Percentiles rank a stretch among this genome's conserved stretches.
phyloP scores from a whole-genome alignment of 2,797 vertebrate species.

The Coranthus polyacanthus region DNA sequence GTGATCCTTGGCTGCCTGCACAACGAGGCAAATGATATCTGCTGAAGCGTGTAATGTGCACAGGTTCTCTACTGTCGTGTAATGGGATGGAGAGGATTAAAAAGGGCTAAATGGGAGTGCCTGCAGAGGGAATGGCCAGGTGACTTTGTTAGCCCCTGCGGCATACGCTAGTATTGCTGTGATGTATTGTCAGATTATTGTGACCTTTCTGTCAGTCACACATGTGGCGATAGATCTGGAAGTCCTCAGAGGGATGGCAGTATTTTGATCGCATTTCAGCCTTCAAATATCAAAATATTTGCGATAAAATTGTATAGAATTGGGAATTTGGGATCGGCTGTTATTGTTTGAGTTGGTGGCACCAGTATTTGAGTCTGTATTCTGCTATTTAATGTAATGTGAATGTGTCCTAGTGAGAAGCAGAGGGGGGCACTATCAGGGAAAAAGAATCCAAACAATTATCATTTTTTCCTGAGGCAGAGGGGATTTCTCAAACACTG shows the following conservation, averaged over 20 bases:
- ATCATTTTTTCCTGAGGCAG: constrained; percentile 58
- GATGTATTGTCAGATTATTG: constrained; percentile 61
- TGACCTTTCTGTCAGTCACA: constrained; percentile 70
- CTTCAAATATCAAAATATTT: constrained; percentile 23
- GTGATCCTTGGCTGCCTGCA: constrained; percentile 69
- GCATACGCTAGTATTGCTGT: constrained; percentile 38
- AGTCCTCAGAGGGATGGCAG: constrained; percentile 11
- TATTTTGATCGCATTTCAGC: constrained; percentile 14
- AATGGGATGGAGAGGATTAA: constrained; percentile 73
- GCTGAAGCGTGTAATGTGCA: constrained; percentile 64
- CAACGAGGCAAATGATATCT: constrained; percentile 65
- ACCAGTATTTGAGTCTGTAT: constrained; percentile 25
- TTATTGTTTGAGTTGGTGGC: constrained; percentile 12
- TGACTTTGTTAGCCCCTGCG: constrained; percentile 61
- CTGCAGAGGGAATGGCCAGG: constrained; percentile 51
- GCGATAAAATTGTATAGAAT: constrained; percentile 37
- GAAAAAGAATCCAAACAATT: constrained; percentile 67
- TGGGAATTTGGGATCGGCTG: constrained; percentile 24
- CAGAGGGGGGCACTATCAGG: constrained; percentile 50
- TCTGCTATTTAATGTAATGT: constrained; percentile 48
- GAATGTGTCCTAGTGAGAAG: constrained; percentile 54
- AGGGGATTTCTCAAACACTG: constrained; percentile 72
- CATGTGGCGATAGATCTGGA: constrained; percentile 31
- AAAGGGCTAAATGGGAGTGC: constrained; percentile 67
- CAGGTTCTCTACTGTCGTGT: constrained; percentile 63